A percentile compares a stretch with the other conserved stretches of the same genome.
phyloP scores from a whole-genome alignment of 2,888 invertebrate genomes.

The Pheosia gnoma region DNA sequence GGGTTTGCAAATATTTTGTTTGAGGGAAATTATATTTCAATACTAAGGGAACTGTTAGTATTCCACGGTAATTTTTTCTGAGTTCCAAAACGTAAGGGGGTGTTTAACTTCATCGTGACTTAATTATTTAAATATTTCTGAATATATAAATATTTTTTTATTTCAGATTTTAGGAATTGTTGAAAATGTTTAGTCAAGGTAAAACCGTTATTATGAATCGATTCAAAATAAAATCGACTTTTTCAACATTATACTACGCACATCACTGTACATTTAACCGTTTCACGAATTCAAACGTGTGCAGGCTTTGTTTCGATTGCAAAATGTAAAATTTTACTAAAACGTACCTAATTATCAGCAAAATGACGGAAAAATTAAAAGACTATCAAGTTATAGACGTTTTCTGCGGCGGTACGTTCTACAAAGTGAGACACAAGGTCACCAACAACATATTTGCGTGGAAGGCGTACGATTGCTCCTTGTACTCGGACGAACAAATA shows the following conservation, averaged over 20 bases:
- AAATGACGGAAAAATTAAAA: constrained; percentile 74
- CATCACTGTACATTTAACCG: constrained; percentile 68
- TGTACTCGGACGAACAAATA: constrained; percentile 72
- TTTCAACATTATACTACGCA: constrained; percentile 9
- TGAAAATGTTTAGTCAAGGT: no score
- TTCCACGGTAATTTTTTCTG: no score
- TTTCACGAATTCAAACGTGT: constrained; percentile 64
- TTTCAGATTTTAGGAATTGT: no score
- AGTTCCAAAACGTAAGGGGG: no score
- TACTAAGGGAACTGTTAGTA: no score
- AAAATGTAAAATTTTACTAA: constrained; percentile 66
- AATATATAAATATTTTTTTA: no score
- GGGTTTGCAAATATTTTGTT: no score
- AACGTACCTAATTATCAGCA: constrained; percentile 31
- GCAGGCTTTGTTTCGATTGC: constrained; percentile 71
- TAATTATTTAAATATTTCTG: no score
- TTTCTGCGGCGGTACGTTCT: constrained; percentile 77
- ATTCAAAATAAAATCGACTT: constrained; percentile 24
- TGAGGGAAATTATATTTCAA: no score
- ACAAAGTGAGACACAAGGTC: constrained; percentile 82
- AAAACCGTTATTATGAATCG: no score
- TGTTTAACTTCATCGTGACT: no score
- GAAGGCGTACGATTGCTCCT: constrained; percentile 77
- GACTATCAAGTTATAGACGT: constrained; percentile 81
- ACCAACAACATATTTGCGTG: constrained; percentile 79